phyloP scores from a whole-genome alignment of 1,140 invertebrate genomes.

The Philopotamus ludificatus region DNA sequence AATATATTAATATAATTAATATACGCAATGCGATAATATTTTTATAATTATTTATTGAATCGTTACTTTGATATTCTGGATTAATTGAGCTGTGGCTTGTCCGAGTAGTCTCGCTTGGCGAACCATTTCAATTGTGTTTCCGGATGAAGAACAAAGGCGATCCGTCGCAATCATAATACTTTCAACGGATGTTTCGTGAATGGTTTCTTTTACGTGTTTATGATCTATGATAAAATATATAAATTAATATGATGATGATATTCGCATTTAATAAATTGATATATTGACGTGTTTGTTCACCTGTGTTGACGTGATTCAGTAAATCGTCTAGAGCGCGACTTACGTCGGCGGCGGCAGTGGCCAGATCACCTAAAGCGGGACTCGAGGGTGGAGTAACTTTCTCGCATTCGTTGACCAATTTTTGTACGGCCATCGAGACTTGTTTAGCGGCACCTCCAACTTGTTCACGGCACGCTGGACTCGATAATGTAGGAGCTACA shows the following conservation, averaged over 20 bases:
- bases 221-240: constrained; percentile 43
- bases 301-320: constrained; percentile 81
- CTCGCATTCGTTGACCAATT: constrained; percentile 84
- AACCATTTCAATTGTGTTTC: constrained; percentile 92
- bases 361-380: constrained; percentile 71
- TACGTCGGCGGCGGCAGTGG: constrained; percentile 83
- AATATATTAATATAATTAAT: constrained; percentile 1
- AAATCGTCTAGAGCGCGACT: constrained; percentile 87
- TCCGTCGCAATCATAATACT: constrained; percentile 90
- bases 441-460: constrained; percentile 89
- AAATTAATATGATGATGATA: constrained; percentile 12
- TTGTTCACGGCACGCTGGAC: constrained; percentile 91
- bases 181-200: constrained; percentile 81
- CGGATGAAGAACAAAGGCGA: constrained; percentile 77
- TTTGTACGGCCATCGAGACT: constrained; percentile 89
- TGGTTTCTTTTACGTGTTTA: constrained; percentile 55
- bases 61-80: constrained; percentile 84
- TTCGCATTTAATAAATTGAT: not conserved
- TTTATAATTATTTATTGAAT: not conserved
- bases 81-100: constrained; percentile 88
- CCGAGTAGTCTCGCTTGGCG: constrained; percentile 89
- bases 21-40: not conserved
- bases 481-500: constrained; percentile 82
- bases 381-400: constrained; percentile 64
- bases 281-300: constrained; percentile 11